These are phyloP conservation scores for Catocala sponsa DNA, from an alignment of 2,888 invertebrate species.

Conservation along the genomic window DNA sequence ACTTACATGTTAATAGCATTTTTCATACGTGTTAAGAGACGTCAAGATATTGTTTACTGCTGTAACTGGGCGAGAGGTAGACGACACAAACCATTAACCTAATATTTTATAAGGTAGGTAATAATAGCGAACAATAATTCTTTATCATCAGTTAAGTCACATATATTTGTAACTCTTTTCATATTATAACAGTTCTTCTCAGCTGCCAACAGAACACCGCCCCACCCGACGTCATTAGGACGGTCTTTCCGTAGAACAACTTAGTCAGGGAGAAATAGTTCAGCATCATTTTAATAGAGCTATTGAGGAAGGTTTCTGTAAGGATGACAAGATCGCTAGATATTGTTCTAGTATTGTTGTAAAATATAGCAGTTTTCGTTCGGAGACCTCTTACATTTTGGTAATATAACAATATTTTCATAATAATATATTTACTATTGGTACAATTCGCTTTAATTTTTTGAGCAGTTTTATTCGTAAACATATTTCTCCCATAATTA, in stretches of 20 bases:
- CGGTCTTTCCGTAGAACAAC: constrained; percentile 5
- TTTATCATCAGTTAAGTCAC: constrained; percentile 12
- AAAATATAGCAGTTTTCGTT: constrained; percentile 2
- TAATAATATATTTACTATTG: too few species aligned
- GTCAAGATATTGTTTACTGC: constrained; percentile 10
- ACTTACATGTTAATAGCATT: constrained; percentile 4
- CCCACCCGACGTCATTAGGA: constrained; percentile 2
- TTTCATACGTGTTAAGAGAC: constrained; percentile 9
- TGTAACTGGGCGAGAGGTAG: constrained; percentile 9
- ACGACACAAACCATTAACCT: constrained; percentile 7
- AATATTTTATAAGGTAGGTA: constrained; percentile 3
- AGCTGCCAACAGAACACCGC: constrained; percentile 5
- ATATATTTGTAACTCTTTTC: background rate
- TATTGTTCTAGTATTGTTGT: background rate
- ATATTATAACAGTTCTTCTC: background rate
- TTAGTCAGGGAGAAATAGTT: constrained; percentile 1
- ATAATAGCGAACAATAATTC: constrained; percentile 9
- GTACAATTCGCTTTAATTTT: too few species aligned
- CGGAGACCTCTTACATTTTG: too few species aligned
- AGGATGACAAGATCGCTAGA: constrained; percentile 3
- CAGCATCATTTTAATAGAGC: constrained; percentile 5
- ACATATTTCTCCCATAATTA: too few species aligned
- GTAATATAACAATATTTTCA: too few species aligned
- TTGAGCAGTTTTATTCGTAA: too few species aligned
- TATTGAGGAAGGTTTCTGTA: constrained; percentile 9